Conservation (phyloP, 1,140 invertebrate genomes). For the Solen grandis region DNA sequence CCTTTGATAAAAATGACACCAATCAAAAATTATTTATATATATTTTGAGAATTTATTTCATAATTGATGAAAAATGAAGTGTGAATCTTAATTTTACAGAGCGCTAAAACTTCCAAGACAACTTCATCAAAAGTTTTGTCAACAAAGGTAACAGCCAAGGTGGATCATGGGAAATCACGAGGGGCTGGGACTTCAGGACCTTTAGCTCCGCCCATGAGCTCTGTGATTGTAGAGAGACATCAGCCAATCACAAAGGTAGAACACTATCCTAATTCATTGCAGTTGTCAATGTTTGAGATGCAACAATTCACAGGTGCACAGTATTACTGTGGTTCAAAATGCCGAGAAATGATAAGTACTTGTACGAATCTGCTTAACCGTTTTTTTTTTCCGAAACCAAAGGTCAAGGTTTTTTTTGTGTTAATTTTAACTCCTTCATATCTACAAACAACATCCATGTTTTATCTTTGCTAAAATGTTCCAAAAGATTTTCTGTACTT, state of each 20-base stretch:
- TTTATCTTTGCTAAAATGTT: too few species aligned
- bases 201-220: conserved; percentile 69
- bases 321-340: background rate
- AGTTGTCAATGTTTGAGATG: background rate
- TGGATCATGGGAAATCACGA: conserved; percentile 19
- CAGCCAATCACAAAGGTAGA: conserved; percentile 68
- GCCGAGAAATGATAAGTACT: background rate
- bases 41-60: too few species aligned
- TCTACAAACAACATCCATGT: too few species aligned
- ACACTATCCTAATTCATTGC: background rate
- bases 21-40: too few species aligned
- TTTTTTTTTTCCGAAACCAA: background rate
- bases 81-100: too few species aligned
- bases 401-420: background rate
- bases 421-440: too few species aligned
- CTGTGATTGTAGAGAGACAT: conserved; percentile 72
- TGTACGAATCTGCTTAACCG: background rate
- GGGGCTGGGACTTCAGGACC: conserved; percentile 1
- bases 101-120: background rate
- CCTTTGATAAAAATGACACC: too few species aligned
- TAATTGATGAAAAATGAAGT: too few species aligned
- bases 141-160: conserved; percentile 52
- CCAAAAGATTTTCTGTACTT: too few species aligned
- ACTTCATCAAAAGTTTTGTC: conserved; percentile 36
- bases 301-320: background rate